These are phyloP conservation scores for Ptychobarbus kaznakovi DNA, from an alignment of 2,797 vertebrate species.

Conservation along the genomic window DNA sequence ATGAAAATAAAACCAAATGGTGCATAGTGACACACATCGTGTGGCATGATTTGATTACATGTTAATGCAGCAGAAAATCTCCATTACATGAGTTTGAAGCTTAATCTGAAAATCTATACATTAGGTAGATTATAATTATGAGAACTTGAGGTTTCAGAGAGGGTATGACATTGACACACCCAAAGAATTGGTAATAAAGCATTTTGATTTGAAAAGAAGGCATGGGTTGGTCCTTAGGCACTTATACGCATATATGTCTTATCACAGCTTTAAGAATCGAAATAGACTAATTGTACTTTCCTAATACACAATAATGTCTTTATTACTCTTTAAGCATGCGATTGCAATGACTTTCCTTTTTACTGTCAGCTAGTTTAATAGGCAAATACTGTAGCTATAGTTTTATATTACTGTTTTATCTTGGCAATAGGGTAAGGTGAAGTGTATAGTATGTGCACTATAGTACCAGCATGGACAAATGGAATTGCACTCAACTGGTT, in stretches of 20 bases:
- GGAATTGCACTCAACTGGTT: neutral
- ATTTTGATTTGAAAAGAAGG: conserved; percentile 15
- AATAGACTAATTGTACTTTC: neutral
- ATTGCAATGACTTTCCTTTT: neutral
- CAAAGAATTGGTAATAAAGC: neutral
- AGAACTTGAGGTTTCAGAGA: neutral
- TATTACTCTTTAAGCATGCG: neutral
- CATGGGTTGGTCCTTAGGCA: neutral
- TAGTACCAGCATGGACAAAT: neutral
- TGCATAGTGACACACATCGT: conserved; percentile 25
- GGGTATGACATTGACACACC: neutral
- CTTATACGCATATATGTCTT: neutral
- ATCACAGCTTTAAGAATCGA: neutral
- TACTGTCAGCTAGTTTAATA: neutral
- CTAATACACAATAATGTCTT: neutral
- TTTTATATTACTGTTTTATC: neutral
- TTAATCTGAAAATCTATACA: conserved; percentile 35
- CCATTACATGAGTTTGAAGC: conserved; percentile 16
- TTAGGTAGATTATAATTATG: conserved; percentile 8
- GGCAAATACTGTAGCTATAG: neutral
- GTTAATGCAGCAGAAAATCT: conserved; percentile 48
- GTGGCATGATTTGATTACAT: conserved; percentile 34
- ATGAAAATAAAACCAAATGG: neutral
- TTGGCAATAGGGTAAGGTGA: neutral
- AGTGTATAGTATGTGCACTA: neutral